Conservation (phyloP, 2,888 invertebrate genomes). For the Macropis europaea region DNA sequence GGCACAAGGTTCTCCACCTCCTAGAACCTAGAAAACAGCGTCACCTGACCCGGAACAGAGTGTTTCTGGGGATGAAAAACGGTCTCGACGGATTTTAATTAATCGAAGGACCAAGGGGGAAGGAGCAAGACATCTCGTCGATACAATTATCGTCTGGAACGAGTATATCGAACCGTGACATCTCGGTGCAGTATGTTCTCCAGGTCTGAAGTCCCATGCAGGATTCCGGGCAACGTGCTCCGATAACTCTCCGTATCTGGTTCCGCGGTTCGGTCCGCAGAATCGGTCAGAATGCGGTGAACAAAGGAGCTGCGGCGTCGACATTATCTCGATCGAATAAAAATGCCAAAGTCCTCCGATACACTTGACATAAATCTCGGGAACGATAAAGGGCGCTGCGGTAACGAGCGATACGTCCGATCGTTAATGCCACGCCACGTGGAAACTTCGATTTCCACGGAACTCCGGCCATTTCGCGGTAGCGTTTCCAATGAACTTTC, state of each 20-base stretch:
- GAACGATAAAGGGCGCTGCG: constrained; percentile 51
- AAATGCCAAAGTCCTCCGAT: constrained; percentile 54
- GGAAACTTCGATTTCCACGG: constrained; percentile 3
- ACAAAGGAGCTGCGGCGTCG: constrained; percentile 56
- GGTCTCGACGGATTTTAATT: constrained; percentile 8
- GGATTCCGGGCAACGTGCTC: background rate
- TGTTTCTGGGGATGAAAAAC: background rate
- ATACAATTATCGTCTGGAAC: constrained; percentile 16
- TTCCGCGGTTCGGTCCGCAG: constrained; percentile 32
- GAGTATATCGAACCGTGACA: constrained; percentile 21
- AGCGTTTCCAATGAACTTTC: constrained; percentile 16
- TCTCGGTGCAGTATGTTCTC: constrained; percentile 2
- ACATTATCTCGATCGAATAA: constrained; percentile 65
- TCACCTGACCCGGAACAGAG: no score
- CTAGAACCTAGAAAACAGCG: no score
- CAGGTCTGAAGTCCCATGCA: constrained; percentile 6
- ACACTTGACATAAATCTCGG: constrained; percentile 65
- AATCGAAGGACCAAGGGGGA: background rate
- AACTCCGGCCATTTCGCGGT: constrained; percentile 21
- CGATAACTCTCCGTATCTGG: constrained; percentile 43
- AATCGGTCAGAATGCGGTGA: constrained; percentile 32
- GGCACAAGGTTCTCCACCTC: no score
- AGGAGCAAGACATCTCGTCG: constrained; percentile 4
- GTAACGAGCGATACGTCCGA: constrained; percentile 56
- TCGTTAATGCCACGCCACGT: constrained; percentile 52